Evolutionary conservation across 2,113 vertebrate genomes (phyloP).

Genomic region (Macaca fascicularis): DNA sequence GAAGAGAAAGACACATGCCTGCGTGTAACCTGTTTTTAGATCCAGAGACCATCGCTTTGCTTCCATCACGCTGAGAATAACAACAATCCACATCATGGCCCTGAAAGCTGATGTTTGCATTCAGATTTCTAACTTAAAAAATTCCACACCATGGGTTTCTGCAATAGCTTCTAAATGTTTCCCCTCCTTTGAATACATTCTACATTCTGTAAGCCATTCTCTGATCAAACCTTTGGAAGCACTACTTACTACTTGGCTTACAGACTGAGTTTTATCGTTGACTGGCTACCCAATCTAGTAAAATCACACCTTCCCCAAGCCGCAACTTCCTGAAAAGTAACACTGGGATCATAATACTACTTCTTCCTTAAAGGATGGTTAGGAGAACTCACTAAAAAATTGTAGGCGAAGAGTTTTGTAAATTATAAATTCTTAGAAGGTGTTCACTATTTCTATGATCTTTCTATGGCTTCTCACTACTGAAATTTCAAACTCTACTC

Average conservation of each 20-base stretch:
- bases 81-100: not conserved
- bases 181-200: not conserved
- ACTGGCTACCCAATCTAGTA: not conserved
- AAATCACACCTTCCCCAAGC: not conserved
- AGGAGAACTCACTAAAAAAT: not conserved
- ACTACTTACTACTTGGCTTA: not conserved
- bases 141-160: not conserved
- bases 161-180: not conserved
- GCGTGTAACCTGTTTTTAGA: conserved; percentile 81
- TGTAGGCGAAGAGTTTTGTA: not conserved
- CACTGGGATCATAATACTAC: not conserved
- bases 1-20: conserved; percentile 82
- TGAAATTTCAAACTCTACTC: not conserved
- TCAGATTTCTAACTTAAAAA: conserved; percentile 44
- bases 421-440: not conserved
- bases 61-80: not conserved
- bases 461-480: not conserved
- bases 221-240: not conserved
- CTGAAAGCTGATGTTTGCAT: not conserved
- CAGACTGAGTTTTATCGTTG: not conserved
- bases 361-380: not conserved
- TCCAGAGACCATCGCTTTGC: conserved; percentile 64
- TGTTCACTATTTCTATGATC: not conserved
- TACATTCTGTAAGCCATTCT: not conserved
- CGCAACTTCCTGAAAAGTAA: not conserved